These are phyloP conservation scores for Pelodytes ibericus DNA, from an alignment of 2,797 vertebrate genomes.

Conservation along the genomic window DNA sequence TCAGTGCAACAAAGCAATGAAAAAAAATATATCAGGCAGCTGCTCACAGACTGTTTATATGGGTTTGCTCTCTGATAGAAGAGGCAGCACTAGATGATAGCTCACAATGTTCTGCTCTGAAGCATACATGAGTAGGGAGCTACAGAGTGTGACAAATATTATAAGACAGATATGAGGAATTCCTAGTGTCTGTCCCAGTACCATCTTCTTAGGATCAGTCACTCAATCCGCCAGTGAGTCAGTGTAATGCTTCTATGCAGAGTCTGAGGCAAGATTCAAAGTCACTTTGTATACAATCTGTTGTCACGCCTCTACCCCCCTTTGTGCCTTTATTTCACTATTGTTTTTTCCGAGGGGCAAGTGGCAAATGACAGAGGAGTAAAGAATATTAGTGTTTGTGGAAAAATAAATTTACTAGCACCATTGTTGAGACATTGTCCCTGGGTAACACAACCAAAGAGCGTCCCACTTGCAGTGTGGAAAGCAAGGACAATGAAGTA, in stretches of 20 bases:
- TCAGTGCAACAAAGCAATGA: constrained; percentile 54
- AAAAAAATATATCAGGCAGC: constrained; percentile 18
- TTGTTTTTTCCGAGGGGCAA: background rate
- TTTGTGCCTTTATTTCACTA: constrained; percentile 45
- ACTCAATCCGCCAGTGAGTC: background rate
- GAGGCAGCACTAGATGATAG: background rate
- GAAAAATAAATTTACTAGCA: constrained; percentile 37
- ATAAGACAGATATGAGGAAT: constrained; percentile 15
- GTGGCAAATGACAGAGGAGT: background rate
- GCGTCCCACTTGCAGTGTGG: background rate
- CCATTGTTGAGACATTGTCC: constrained; percentile 21
- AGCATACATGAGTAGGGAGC: background rate
- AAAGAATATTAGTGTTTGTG: constrained; percentile 14
- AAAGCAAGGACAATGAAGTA: constrained; percentile 4
- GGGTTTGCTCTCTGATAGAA: constrained; percentile 16
- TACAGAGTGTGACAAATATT: constrained; percentile 20
- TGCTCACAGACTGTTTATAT: constrained; percentile 14
- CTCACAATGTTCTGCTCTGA: constrained; percentile 8
- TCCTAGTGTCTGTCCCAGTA: constrained; percentile 8
- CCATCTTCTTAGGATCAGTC: constrained; percentile 13
- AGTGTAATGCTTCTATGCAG: constrained; percentile 11
- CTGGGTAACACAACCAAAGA: constrained; percentile 10
- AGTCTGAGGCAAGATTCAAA: constrained; percentile 16
- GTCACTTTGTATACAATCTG: constrained; percentile 39
- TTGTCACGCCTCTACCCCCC: constrained; percentile 24